These are phyloP conservation scores for Phainopepla nitens DNA, from an alignment of 2,113 vertebrate genomes.

Conservation along the genomic window DNA sequence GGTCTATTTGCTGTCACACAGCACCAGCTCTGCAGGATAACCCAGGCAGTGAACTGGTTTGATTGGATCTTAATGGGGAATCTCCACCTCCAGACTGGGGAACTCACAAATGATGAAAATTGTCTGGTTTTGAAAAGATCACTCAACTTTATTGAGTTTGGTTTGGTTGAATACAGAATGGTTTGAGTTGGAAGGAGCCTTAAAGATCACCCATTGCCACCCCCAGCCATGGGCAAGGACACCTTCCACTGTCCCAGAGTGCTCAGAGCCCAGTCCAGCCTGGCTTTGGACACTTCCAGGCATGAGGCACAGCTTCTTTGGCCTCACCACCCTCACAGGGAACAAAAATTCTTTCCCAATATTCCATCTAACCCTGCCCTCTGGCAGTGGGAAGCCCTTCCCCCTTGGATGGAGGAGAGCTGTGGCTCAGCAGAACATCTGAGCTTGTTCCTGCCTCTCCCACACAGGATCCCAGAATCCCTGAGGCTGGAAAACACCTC, in stretches of 20 bases:
- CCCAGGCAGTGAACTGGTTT: background rate
- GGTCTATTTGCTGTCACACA: background rate
- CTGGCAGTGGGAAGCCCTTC: background rate
- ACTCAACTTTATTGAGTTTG: background rate
- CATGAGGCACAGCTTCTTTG: background rate
- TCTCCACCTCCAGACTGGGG: background rate
- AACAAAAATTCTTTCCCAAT: background rate
- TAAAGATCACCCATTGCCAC: rapidly evolving
- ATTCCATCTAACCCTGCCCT: too few relatives aligned
- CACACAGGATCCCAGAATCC: background rate
- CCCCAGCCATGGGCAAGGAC: background rate
- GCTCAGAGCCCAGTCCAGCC: rapidly evolving
- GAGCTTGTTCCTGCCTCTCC: background rate
- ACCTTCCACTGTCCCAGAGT: rapidly evolving
- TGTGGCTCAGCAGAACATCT: background rate
- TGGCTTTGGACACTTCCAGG: background rate
- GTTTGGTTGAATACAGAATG: background rate
- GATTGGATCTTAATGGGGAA: background rate
- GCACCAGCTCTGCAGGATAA: background rate
- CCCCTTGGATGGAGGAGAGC: background rate
- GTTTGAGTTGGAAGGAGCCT: background rate
- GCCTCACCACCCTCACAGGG: background rate
- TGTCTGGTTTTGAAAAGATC: background rate
- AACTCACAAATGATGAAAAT: background rate
- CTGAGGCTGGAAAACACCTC: background rate